Evolutionary conservation across 1,140 invertebrate species (phyloP), one percentile per base, ranked within the genome.

Genomic region (Trigoniulus corallinus): DNA sequence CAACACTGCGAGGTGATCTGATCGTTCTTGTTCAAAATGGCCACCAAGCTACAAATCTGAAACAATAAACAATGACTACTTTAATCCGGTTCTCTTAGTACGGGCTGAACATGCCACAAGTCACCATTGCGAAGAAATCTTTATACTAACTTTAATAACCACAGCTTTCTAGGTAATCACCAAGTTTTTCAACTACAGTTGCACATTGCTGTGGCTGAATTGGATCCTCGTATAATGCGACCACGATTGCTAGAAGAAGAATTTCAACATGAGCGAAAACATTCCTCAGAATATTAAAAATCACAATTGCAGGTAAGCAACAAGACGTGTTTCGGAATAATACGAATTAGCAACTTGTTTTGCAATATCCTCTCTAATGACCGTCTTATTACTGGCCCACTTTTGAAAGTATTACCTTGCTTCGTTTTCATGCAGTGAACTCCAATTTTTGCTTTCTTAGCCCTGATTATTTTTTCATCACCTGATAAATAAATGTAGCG

Each of bases 131-230:
- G n/a, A n/a, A n/a, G n/a, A n/a, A n/a, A n/a, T n/a, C n/a, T n/a
- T n/a, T n/a, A n/a, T n/a, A n/a, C n/a, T n/a, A n/a, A n/a, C n/a
- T 34, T 34, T 88, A 89, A 81, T 86, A 91, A 77, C 86, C 85
- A 75, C 84, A 88, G 73, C 76, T 80, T 74, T 88, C 78, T 77
- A 89, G 79, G 80, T 91, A 89, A 73, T 91, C 87, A 74, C 87
- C 86, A 77, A 91, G 77, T 75, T 89, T 89, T 79, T 91, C 87
- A 68, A 89, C 86, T 69, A 89, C 84, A 59, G 84, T 87, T 67
- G 86, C 86, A 64, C 85, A 85, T 73, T 91, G 87, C 72, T 89
- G 85, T 68, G 87, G 86, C 73, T 89, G 85, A 70, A 89, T 86
- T 63, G 86, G 86, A 73, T 89, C 85, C 77, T 89, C 84, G 65